phyloP scores from a whole-genome alignment of 2,113 vertebrate species.

The Rhinoderma darwinii region DNA sequence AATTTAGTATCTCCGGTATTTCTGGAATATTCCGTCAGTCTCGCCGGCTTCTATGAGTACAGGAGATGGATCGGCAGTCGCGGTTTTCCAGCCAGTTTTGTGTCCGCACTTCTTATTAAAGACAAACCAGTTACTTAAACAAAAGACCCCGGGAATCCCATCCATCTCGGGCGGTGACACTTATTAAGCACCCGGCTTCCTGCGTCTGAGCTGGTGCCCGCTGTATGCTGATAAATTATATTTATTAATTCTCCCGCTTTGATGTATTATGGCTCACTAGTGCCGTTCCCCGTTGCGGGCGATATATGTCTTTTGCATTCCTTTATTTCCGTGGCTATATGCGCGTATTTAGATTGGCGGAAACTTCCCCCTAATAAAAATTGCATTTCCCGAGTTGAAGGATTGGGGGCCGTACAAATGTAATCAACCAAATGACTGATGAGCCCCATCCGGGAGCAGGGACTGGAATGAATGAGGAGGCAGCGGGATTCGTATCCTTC shows the following conservation, averaged over 20 bases:
- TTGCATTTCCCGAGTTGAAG: slow-evolving; percentile 52
- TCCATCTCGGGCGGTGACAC: slow-evolving; percentile 36
- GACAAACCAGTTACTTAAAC: not conserved
- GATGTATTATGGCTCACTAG: slow-evolving; percentile 19
- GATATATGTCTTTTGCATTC: slow-evolving; percentile 24
- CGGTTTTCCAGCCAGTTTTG: not conserved
- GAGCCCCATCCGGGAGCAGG: not conserved
- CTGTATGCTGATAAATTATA: slow-evolving; percentile 53
- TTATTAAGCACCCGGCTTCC: not conserved
- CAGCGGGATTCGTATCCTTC: not conserved
- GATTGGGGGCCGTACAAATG: slow-evolving; percentile 35
- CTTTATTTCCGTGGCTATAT: not conserved
- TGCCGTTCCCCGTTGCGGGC: not conserved
- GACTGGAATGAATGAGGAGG: slow-evolving; percentile 31
- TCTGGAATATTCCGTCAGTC: not conserved
- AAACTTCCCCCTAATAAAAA: slow-evolving; percentile 49
- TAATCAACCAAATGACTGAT: slow-evolving; percentile 37
- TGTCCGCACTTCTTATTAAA: slow-evolving; percentile 38
- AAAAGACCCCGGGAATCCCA: not conserved
- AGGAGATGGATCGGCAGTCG: not conserved
- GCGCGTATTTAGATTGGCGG: slow-evolving; percentile 34
- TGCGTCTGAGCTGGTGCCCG: not conserved
- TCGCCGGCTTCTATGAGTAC: not conserved
- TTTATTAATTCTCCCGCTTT: slow-evolving; percentile 44
- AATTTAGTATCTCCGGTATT: not conserved